Evolutionary conservation across 92 coral and sea anemone species (phyloP), one percentile per base, ranked within the genome.

Genomic region (Meandrina meandrites): DNA sequence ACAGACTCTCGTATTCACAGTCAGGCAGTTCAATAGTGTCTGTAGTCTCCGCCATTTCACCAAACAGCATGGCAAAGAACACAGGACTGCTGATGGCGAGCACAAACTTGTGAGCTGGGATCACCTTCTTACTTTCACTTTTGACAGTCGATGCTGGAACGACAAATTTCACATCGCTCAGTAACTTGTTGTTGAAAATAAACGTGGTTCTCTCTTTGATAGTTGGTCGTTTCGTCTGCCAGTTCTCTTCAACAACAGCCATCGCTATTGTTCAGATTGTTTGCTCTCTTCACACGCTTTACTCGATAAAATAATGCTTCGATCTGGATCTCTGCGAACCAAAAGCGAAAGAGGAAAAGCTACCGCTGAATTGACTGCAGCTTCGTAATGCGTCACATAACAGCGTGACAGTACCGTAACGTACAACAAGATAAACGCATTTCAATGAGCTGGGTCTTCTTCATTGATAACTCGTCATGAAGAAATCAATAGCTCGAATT

Each of bases 51-150:
- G 92, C 91, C 67, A 91, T 84, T 73, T 86, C 89, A 37, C 94
- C 96, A 76, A 91, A 91, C 35, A 94, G 91, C 96, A 94, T 94
- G 80, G 94, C 93, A 87, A 79, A 89, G 80, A 94, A 94, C 51
- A 94, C 96, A 27, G 96, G 96, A 81, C 93, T 89, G 60, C 94
- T 75, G 14, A 89, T 76, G 3, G 94, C 91, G 27, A 91, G 80
- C 32, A 91, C 94, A 47, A 87, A 88, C 79, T 88, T 91, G 75
- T 91, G 94, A 80, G 94, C 94, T 70, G 94, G 94, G 50, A 91
- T 91, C 48, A 27, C 76, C 62, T 57, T 57, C n/a, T 57, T 57
- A 19, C n/a, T 57, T 57, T 57, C 64, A 57, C 64, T 57, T 57
- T 57, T 24, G n/a, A 22, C 27, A 57, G 64, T 57, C 27, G n/a